Evolutionary conservation across 2,113 vertebrate genomes (phyloP).

Genomic region (Calypte anna): DNA sequence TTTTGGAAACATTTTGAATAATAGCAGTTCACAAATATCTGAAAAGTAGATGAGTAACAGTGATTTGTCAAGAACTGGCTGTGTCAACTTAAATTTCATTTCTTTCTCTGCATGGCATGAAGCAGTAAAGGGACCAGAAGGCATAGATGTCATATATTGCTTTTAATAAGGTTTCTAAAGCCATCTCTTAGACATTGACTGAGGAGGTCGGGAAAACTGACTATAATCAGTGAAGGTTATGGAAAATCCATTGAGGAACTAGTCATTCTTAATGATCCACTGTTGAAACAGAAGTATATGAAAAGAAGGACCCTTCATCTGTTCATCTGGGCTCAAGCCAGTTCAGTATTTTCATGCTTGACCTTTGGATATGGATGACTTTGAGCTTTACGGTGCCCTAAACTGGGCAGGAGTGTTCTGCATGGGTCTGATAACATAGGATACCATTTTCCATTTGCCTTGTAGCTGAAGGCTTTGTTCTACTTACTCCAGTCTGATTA

Average conservation of each 20-base stretch:
- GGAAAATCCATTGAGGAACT: neutral
- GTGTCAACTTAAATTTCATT: neutral
- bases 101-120: neutral
- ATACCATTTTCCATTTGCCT: neutral
- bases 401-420: neutral
- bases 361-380: neutral
- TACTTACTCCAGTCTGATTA: neutral
- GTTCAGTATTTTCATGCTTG: neutral
- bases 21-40: neutral
- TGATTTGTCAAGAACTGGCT: neutral
- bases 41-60: neutral
- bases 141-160: neutral
- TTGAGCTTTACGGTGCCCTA: neutral
- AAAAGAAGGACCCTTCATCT: neutral
- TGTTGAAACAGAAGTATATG: neutral
- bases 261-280: neutral
- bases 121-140: neutral
- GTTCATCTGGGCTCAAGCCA: neutral
- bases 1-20: neutral
- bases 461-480: neutral
- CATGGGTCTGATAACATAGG: neutral
- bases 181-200: neutral
- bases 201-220: neutral
- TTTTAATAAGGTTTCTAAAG: neutral
- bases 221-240: neutral